These are phyloP conservation scores for Mandrillus leucophaeus DNA, from an alignment of 2,113 vertebrate species.

Conservation along the genomic window DNA sequence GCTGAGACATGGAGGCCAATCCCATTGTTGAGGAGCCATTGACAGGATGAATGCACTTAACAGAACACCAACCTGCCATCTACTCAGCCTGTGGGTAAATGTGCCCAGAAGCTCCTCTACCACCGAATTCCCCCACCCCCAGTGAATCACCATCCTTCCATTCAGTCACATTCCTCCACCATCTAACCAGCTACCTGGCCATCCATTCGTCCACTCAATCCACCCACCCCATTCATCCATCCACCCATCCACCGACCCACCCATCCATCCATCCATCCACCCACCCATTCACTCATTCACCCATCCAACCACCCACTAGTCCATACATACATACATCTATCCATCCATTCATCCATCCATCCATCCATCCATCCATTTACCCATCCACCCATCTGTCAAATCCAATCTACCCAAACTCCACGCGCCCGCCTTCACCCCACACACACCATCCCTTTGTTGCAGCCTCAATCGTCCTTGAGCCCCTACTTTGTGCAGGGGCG, in stretches of 20 bases:
- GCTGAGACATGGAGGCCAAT: neutral
- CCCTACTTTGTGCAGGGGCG: neutral
- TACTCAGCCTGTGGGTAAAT: rapidly evolving
- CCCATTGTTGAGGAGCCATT: neutral
- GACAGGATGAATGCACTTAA: neutral
- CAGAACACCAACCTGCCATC: neutral
- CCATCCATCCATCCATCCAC: rapidly evolving
- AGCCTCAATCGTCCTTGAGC: neutral
- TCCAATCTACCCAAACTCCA: neutral
- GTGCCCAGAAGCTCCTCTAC: neutral
- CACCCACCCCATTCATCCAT: no score
- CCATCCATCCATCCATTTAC: rapidly evolving
- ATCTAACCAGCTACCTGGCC: no score
- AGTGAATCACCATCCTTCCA: neutral
- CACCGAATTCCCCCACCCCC: no score
- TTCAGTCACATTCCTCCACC: neutral
- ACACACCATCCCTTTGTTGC: neutral
- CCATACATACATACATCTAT: no score
- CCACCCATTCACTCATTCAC: rapidly evolving
- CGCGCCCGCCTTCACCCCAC: no score
- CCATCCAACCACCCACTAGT: rapidly evolving
- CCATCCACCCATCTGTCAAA: neutral
- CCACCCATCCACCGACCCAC: rapidly evolving
- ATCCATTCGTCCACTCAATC: no score
- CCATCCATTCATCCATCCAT: rapidly evolving